These are phyloP conservation scores for Toxotes jaculatrix DNA, from an alignment of 2,113 vertebrate genomes.

Conservation along the genomic window DNA sequence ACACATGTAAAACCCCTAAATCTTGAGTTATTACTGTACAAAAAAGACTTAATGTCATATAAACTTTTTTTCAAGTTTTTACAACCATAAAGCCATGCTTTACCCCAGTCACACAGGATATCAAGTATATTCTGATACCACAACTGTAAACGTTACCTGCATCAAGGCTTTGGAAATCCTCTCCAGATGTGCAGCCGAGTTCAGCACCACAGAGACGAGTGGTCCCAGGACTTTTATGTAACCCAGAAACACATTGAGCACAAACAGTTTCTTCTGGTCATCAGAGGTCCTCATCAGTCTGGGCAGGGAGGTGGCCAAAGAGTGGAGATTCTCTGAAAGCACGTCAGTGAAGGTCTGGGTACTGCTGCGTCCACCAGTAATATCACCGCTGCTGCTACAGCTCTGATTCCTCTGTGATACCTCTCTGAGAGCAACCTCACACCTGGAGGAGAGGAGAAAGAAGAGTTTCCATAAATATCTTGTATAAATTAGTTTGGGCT, in stretches of 20 bases:
- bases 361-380: neutral
- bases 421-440: constrained; percentile 77
- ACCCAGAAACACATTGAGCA: constrained; percentile 89
- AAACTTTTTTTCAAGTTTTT: too few species aligned
- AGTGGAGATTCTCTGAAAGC: constrained; percentile 92
- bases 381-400: constrained; percentile 29
- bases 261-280: constrained; percentile 89
- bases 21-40: too few species aligned
- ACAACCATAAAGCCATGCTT: too few species aligned
- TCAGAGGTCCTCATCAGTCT: constrained; percentile 93
- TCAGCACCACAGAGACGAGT: constrained; percentile 85
- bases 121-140: neutral
- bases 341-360: constrained; percentile 86
- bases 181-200: constrained; percentile 88
- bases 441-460: constrained; percentile 53
- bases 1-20: too few species aligned
- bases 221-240: constrained; percentile 93
- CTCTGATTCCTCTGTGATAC: constrained; percentile 79
- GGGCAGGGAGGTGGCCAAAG: constrained; percentile 90
- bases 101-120: neutral
- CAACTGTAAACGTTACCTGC: constrained; percentile 78
- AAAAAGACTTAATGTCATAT: too few species aligned
- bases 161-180: constrained; percentile 92
- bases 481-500: neutral
- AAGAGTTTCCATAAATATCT: neutral